Percentiles rank a stretch among this genome's conserved stretches.
phyloP scores from a whole-genome alignment of 1,140 invertebrate species.

The Aphaenogaster floridana region DNA sequence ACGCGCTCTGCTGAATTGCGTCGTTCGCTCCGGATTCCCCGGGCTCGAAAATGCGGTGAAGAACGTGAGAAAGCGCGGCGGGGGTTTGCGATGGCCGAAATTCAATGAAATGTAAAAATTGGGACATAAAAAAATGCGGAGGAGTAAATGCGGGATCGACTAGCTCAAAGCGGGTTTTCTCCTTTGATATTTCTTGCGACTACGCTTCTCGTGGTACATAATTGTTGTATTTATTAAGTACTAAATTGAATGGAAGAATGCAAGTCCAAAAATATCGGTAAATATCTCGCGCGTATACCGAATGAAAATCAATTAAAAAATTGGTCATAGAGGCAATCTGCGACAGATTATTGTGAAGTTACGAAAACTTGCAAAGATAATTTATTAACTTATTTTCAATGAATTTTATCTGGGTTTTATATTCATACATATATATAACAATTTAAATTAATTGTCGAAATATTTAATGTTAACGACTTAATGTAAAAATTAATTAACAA shows the following conservation, averaged over 20 bases:
- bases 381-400: not conserved
- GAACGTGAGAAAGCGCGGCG: not conserved
- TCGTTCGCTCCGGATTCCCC: slow-evolving; percentile 40
- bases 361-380: not conserved
- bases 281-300: too few relatives aligned
- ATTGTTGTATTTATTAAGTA: not conserved
- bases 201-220: not conserved
- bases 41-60: not conserved
- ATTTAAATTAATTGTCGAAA: not conserved
- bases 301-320: not conserved
- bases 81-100: not conserved
- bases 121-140: not conserved
- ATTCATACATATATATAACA: too few relatives aligned
- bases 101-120: not conserved
- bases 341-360: not conserved
- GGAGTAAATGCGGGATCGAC: not conserved
- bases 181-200: not conserved
- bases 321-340: not conserved
- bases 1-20: slow-evolving; percentile 8
- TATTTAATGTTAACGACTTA: too few relatives aligned
- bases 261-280: not conserved
- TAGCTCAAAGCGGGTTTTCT: not conserved
- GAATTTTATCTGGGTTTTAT: not conserved
- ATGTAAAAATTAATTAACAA: not conserved
- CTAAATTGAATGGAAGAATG: not conserved